Evolutionary conservation across 2,888 invertebrate genomes (phyloP).

Genomic region (Neria commutata): DNA sequence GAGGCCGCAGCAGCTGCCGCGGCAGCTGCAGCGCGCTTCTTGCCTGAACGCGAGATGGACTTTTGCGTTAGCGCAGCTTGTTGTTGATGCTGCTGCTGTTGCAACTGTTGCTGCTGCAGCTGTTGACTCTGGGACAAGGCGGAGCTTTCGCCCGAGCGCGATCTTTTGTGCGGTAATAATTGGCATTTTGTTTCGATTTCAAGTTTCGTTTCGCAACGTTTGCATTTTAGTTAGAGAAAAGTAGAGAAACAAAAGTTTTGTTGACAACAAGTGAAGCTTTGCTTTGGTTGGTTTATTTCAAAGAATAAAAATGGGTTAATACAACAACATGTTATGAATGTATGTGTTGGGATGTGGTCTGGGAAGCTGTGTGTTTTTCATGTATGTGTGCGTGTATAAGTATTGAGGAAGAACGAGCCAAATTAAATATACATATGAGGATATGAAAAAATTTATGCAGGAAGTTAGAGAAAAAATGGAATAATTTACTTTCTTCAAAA

Average conservation of each 20-base stretch:
- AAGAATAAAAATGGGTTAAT: background rate
- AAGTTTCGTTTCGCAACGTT: conserved; percentile 5
- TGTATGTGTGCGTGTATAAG: conserved; percentile 6
- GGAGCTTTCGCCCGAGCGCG: conserved; percentile 56
- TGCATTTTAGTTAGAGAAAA: conserved; percentile 11
- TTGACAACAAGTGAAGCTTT: conserved; percentile 15
- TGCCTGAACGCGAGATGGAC: conserved; percentile 55
- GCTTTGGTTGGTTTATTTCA: background rate
- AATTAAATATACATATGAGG: too few relatives aligned
- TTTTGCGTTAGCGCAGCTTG: conserved; percentile 34
- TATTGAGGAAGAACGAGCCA: conserved; percentile 3
- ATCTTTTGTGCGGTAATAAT: conserved; percentile 37
- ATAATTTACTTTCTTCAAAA: too few relatives aligned
- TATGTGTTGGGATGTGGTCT: conserved; percentile 9
- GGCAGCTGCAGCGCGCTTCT: conserved; percentile 52
- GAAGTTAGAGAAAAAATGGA: too few relatives aligned
- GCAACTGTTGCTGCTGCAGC: conserved; percentile 34
- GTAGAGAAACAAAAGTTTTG: conserved; percentile 13
- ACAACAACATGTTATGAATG: conserved; percentile 3
- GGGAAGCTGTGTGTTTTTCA: background rate
- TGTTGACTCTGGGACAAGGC: conserved; percentile 46
- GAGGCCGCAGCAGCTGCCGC: conserved; percentile 13
- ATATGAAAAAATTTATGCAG: too few relatives aligned
- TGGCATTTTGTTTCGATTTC: conserved; percentile 15
- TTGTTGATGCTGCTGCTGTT: conserved; percentile 29